phyloP scores from a whole-genome alignment of 2,113 vertebrate genomes.

The Thomomys bottae region DNA sequence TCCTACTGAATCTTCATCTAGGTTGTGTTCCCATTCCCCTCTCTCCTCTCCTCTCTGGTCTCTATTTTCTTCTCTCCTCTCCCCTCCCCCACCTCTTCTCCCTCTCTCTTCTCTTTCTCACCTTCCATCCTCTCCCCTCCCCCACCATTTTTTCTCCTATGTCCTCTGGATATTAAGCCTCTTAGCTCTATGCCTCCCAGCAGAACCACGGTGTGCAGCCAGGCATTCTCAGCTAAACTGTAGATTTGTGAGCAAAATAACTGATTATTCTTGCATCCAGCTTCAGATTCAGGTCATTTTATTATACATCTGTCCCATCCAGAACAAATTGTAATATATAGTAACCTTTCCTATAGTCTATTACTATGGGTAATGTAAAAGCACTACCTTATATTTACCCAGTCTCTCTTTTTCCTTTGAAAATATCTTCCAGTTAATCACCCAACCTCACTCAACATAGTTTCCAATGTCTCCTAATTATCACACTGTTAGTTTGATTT shows the following conservation, averaged over 20 bases:
- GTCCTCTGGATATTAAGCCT: not conserved
- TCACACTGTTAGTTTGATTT: slow-evolving; percentile 18
- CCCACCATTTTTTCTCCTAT: not conserved
- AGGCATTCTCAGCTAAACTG: not conserved
- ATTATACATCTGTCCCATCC: not conserved
- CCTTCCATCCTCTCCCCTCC: not conserved
- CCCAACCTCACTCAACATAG: not conserved
- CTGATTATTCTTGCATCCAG: not conserved
- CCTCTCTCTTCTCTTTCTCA: not conserved
- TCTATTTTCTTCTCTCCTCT: not conserved
- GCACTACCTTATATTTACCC: not conserved
- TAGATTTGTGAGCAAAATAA: slow-evolving; percentile 30
- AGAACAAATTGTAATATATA: not conserved
- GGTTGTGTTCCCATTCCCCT: not conserved
- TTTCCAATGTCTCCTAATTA: not conserved
- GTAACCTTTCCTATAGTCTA: not conserved
- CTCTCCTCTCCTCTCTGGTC: not conserved
- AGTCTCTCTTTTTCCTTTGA: not conserved
- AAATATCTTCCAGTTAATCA: slow-evolving; percentile 11
- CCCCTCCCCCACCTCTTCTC: not conserved
- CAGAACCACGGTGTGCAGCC: not conserved
- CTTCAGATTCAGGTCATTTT: not conserved
- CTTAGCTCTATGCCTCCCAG: not conserved
- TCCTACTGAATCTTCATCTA: not conserved
- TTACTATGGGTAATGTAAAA: not conserved